Percentiles rank a stretch among this genome's conserved stretches.
These are phyloP conservation scores for Andrena praecox DNA, from an alignment of 2,888 invertebrate genomes.

Conservation along the genomic window DNA sequence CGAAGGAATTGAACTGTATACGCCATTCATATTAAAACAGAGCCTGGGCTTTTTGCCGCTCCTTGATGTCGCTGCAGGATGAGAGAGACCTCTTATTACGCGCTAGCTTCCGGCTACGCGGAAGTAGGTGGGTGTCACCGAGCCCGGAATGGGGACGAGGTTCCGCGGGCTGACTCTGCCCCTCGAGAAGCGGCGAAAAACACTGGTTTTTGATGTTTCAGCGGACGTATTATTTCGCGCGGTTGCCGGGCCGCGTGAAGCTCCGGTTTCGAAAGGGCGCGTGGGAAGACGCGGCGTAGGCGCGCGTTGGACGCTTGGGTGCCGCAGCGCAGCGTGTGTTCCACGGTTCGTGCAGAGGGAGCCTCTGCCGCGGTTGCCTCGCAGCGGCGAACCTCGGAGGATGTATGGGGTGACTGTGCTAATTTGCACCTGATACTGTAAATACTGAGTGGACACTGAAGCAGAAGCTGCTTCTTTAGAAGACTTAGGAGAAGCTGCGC, in stretches of 20 bases:
- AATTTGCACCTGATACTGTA: too few relatives aligned
- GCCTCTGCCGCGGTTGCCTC: too few relatives aligned
- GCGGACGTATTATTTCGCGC: conserved; percentile 35
- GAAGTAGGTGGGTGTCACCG: conserved; percentile 55
- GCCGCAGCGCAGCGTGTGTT: too few relatives aligned
- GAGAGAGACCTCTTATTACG: conserved; percentile 68
- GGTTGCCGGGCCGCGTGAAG: background rate
- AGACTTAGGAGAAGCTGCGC: too few relatives aligned
- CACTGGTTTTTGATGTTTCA: conserved; percentile 44
- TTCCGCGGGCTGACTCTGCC: conserved; percentile 53
- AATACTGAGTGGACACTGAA: too few relatives aligned
- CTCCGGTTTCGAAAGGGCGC: background rate
- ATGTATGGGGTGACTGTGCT: too few relatives aligned
- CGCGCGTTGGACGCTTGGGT: too few relatives aligned
- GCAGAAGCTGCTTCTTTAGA: too few relatives aligned
- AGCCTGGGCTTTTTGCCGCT: conserved; percentile 40
- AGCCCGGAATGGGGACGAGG: conserved; percentile 62
- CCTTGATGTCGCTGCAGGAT: conserved; percentile 65
- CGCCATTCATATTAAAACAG: conserved; percentile 70
- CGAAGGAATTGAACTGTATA: conserved; percentile 69
- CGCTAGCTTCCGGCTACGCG: conserved; percentile 62
- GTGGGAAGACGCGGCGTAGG: background rate
- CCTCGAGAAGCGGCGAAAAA: conserved; percentile 33
- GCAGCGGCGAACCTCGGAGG: too few relatives aligned
- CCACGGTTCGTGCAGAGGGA: too few relatives aligned